phyloP scores from a whole-genome alignment of 1,140 invertebrate genomes.

The Drosophila ficusphila region DNA sequence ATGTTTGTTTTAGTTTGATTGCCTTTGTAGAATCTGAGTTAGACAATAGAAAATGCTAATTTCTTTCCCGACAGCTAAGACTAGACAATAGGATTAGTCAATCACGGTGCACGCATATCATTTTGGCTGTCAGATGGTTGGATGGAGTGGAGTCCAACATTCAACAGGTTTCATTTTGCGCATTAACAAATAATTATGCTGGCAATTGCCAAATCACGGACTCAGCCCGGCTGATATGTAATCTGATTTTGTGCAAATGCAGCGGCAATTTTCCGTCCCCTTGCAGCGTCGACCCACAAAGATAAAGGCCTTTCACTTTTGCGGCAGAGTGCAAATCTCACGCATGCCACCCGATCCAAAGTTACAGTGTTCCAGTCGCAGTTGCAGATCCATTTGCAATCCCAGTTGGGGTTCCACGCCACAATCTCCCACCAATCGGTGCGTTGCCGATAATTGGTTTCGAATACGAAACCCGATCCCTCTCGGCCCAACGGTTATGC shows the following conservation, averaged over 20 bases:
- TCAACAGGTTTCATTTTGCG: slow-evolving; percentile 65
- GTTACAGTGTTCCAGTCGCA: slow-evolving; percentile 7
- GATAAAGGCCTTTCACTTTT: slow-evolving; percentile 79
- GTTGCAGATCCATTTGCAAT: slow-evolving; percentile 19
- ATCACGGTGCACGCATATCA: slow-evolving; percentile 49
- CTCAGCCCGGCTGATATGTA: slow-evolving; percentile 61
- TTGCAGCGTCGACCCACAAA: slow-evolving; percentile 65
- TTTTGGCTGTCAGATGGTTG: slow-evolving; percentile 25
- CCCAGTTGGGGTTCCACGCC: slow-evolving; percentile 5
- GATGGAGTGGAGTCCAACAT: slow-evolving; percentile 31
- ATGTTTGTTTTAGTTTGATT: slow-evolving; percentile 47
- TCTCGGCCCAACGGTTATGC: neutral
- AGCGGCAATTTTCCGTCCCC: neutral
- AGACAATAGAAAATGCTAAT: slow-evolving; percentile 74
- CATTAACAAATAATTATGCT: slow-evolving; percentile 62
- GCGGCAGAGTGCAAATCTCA: slow-evolving; percentile 59
- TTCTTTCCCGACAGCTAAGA: slow-evolving; percentile 5
- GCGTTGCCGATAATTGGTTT: slow-evolving; percentile 34
- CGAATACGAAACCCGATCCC: slow-evolving; percentile 16
- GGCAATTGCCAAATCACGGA: slow-evolving; percentile 65
- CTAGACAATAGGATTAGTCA: slow-evolving; percentile 55
- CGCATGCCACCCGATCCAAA: slow-evolving; percentile 47
- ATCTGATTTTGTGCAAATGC: slow-evolving; percentile 66
- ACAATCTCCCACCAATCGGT: neutral
- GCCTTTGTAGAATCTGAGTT: slow-evolving; percentile 45